Conservation (phyloP, 2,797 vertebrate genomes). For the Halcyon smyrnensis region DNA sequence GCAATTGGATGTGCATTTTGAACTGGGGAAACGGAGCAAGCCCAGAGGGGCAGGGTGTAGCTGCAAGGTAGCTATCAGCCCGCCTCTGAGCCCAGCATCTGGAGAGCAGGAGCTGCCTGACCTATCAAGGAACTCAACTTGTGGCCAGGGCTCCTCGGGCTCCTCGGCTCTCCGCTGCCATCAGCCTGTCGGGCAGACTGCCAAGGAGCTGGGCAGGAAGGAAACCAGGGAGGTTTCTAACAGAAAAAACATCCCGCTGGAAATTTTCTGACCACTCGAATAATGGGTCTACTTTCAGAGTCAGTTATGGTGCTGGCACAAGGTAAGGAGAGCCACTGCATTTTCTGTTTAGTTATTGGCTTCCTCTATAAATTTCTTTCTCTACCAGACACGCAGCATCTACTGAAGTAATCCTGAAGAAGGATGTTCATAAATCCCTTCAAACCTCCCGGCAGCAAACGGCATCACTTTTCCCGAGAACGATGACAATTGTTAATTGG, state of each 20-base stretch:
- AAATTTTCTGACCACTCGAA: constrained; percentile 55
- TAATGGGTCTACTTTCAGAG: constrained; percentile 23
- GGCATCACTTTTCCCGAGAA: background rate
- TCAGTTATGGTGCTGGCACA: constrained; percentile 2
- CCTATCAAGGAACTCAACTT: background rate
- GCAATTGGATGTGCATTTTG: background rate
- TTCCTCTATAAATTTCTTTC: background rate
- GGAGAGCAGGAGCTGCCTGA: background rate
- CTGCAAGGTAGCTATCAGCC: background rate
- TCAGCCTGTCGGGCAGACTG: constrained; percentile 27
- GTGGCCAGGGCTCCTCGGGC: background rate
- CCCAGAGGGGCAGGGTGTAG: background rate
- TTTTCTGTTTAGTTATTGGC: background rate
- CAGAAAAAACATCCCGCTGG: constrained; percentile 52
- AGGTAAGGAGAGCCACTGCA: background rate
- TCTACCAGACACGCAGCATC: background rate
- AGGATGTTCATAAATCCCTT: background rate
- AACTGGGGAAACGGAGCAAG: background rate
- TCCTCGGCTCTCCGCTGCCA: constrained; percentile 27
- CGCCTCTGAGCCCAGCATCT: background rate
- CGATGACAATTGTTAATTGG: background rate
- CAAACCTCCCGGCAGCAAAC: background rate
- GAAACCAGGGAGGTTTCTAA: constrained; percentile 53
- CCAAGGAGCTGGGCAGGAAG: constrained; percentile 57
- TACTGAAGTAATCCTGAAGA: background rate